Evolutionary conservation across 2,888 invertebrate genomes (phyloP), one percentile per base, ranked within the genome.

Genomic region (Halocaridina rubra): DNA sequence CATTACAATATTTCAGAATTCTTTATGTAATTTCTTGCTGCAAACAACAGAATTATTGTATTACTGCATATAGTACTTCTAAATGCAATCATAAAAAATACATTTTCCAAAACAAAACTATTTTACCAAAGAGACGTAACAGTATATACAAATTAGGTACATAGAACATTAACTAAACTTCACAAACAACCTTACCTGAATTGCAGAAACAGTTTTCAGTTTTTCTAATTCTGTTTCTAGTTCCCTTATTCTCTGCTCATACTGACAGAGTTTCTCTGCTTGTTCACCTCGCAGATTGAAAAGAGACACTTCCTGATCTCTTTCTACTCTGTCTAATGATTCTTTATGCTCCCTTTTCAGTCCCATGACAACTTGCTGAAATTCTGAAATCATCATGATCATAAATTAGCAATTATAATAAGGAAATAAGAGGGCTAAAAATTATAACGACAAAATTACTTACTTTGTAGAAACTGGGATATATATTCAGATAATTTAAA

Each of bases 131-230:
- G 5, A 59, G 22, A 59, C 5, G n/a, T 7, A 59, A 59, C 22
- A 59, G 22, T 30, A 27, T 67, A 19, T n/a, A n/a, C n/a, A n/a
- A n/a, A n/a, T n/a, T n/a, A n/a, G n/a, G n/a, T n/a, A n/a, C n/a
- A n/a, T n/a, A n/a, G n/a, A n/a, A n/a, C n/a, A n/a, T n/a, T n/a
- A n/a, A n/a, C n/a, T n/a, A n/a, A n/a, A n/a, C n/a, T n/a, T n/a
- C n/a, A n/a, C n/a, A n/a, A n/a, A n/a, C n/a, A 74, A 27, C 80
- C 87, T 72, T 76, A 90, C 90, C 89, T 93, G 92, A 81, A 94
- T 93, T 84, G 93, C 93, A 10, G 92, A 78, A n/a, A 84, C 92
- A 59, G 94, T 90, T 0, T 80, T 86, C 7, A 85, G 81, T 7
- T 89, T 85, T 13, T 88, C 88, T 59, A 88, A 86, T 30, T 90